A percentile compares a stretch with the other conserved stretches of the same genome.
These are phyloP conservation scores for Novumbra hubbsi DNA, from an alignment of 2,797 vertebrate genomes.

Conservation along the genomic window DNA sequence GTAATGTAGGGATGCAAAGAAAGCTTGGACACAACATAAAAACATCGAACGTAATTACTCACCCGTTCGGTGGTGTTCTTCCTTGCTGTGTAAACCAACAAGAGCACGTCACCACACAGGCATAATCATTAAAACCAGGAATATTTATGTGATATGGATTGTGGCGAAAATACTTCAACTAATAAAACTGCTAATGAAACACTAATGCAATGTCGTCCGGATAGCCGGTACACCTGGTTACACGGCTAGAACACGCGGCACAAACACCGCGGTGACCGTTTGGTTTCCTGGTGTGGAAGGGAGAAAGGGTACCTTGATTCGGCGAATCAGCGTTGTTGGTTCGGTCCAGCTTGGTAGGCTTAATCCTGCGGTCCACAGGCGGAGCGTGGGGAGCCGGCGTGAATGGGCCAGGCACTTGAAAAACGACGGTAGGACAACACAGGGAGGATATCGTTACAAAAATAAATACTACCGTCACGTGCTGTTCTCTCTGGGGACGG, in stretches of 20 bases:
- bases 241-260: not conserved
- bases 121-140: not conserved
- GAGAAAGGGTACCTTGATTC: conserved; percentile 31
- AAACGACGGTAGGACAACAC: not conserved
- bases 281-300: not conserved
- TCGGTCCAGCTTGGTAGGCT: conserved; percentile 60
- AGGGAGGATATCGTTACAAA: not conserved
- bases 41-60: conserved; percentile 10
- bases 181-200: too few species aligned
- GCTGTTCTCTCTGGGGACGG: too few species aligned
- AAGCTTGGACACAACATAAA: not conserved
- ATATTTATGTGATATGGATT: too few species aligned
- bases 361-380: conserved; percentile 79
- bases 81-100: conserved; percentile 34
- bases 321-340: conserved; percentile 43
- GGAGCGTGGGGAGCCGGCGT: conserved; percentile 48
- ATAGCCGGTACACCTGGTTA: not conserved
- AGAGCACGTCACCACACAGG: not conserved
- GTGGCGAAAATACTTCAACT: too few species aligned
- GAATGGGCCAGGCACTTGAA: not conserved
- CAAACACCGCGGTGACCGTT: not conserved
- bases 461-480: not conserved
- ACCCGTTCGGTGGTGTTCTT: conserved; percentile 41
- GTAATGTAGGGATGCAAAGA: not conserved
- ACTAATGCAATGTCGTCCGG: not conserved